A percentile compares a stretch with the other conserved stretches of the same genome.
phyloP scores from a whole-genome alignment of 2,888 invertebrate genomes.

The Tiliacea citrago region DNA sequence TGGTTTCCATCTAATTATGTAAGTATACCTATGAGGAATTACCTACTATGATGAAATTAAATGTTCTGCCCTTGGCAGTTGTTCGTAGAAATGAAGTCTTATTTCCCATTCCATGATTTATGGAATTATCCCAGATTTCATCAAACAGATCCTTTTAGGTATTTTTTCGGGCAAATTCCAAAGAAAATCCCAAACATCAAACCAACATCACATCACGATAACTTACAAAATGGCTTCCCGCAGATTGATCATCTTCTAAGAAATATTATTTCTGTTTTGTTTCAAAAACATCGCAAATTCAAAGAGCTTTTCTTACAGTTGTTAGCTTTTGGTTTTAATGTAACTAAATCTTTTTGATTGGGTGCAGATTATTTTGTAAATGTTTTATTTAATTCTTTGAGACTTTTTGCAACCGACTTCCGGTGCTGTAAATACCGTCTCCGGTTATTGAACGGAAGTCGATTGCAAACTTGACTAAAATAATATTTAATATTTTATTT shows the following conservation, averaged over 20 bases:
- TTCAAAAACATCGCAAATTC: conserved; percentile 29
- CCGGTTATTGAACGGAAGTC: too few relatives aligned
- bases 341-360: too few relatives aligned
- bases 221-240: conserved; percentile 7
- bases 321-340: too few relatives aligned
- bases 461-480: too few relatives aligned
- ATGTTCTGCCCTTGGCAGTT: too few relatives aligned
- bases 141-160: not conserved
- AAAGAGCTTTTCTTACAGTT: conserved; percentile 51
- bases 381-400: too few relatives aligned
- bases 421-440: too few relatives aligned
- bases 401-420: too few relatives aligned
- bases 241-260: conserved; percentile 35
- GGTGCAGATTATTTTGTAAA: too few relatives aligned
- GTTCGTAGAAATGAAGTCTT: not conserved
- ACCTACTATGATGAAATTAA: not conserved
- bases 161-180: not conserved
- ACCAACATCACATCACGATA: conserved; percentile 25
- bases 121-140: not conserved
- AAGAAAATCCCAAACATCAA: conserved; percentile 16
- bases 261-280: conserved; percentile 30
- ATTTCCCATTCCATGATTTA: not conserved
- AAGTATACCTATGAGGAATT: not conserved
- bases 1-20: not conserved
- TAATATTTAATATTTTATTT: too few relatives aligned